These are phyloP conservation scores for Dryoscopus gambensis DNA, from an alignment of 2,113 vertebrate species.

Conservation along the genomic window DNA sequence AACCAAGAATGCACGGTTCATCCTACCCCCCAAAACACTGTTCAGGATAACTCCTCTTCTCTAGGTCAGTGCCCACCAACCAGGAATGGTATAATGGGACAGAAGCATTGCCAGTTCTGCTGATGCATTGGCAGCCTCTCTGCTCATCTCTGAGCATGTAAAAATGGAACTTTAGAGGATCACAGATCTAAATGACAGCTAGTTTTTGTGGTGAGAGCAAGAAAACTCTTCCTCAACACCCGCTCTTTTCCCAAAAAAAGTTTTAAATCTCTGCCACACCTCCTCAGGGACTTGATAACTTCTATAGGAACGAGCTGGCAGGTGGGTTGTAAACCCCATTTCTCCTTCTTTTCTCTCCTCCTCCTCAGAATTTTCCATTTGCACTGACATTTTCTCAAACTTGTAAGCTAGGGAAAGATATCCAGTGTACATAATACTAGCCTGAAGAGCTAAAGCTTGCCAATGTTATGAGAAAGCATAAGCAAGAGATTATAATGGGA, in stretches of 20 bases:
- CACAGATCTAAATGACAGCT: not conserved
- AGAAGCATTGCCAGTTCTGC: not conserved
- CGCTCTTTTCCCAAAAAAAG: not conserved
- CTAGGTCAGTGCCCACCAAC: not conserved
- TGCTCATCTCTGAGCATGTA: not conserved
- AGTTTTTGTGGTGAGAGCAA: not conserved
- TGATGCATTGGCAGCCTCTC: not conserved
- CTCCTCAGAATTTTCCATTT: not conserved
- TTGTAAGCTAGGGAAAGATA: not conserved
- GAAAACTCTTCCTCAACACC: not conserved
- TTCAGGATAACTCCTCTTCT: not conserved
- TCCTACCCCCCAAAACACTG: not conserved
- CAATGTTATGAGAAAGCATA: slow-evolving; percentile 14
- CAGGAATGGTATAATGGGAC: accelerated
- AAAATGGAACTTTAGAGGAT: not conserved
- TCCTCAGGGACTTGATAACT: not conserved
- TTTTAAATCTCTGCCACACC: not conserved
- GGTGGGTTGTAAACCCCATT: not conserved
- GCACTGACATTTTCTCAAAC: not conserved
- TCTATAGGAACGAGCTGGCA: not conserved
- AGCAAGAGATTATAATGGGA: slow-evolving; percentile 21
- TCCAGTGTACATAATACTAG: not conserved
- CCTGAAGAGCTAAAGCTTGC: not conserved
- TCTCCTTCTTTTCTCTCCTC: not conserved
- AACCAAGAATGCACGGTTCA: not conserved